Evolutionary conservation across 2,888 invertebrate genomes (phyloP).

Genomic region (Colostygia pectinataria): DNA sequence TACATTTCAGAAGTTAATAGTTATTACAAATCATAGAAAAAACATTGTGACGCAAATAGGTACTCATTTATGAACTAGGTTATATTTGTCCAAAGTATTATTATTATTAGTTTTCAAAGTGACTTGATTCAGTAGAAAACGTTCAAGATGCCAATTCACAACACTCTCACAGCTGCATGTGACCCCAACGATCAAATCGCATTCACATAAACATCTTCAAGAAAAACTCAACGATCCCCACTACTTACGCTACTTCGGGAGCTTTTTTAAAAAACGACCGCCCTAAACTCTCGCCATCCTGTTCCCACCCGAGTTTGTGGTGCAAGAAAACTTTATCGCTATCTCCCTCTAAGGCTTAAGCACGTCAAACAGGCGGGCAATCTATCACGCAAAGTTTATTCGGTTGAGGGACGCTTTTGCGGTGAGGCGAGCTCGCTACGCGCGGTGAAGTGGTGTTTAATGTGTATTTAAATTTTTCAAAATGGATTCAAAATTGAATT

Average conservation of each 20-base stretch:
- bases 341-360: conserved; percentile 73
- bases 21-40: too few species aligned
- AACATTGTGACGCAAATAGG: too few species aligned
- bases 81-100: too few species aligned
- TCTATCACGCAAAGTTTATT: conserved; percentile 79
- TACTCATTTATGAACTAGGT: too few species aligned
- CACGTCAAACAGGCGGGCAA: conserved; percentile 75
- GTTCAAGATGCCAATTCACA: conserved; percentile 48
- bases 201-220: conserved; percentile 82
- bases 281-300: conserved; percentile 55
- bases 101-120: too few species aligned
- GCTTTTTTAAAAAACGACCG: conserved; percentile 77
- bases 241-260: conserved; percentile 77
- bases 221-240: conserved; percentile 82
- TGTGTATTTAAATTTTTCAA: conserved; percentile 51
- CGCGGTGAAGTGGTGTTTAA: conserved; percentile 57
- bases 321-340: conserved; percentile 33
- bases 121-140: too few species aligned
- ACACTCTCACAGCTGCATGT: conserved; percentile 50
- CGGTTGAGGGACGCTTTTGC: conserved; percentile 79
- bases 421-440: conserved; percentile 66
- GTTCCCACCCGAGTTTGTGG: conserved; percentile 36
- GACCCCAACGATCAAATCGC: conserved; percentile 74
- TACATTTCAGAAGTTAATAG: too few species aligned
- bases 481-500: conserved; percentile 68